Base-by-base conservation (phyloP, 2,113 vertebrate genomes). In the Theristicus caerulescens region DNA sequence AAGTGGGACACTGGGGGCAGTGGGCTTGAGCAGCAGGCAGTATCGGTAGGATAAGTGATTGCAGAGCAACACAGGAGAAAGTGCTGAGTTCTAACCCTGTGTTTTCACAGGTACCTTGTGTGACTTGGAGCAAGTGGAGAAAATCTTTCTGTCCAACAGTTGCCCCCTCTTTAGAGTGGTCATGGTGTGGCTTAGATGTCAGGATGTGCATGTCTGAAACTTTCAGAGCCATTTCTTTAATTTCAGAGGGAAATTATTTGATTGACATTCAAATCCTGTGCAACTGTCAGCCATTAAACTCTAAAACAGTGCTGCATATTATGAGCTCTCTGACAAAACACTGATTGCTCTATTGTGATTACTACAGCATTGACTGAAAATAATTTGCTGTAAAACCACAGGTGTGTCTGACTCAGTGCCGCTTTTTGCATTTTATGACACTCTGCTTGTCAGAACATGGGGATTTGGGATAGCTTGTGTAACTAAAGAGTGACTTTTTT, bases 251-350 rank as follows among this genome's bases (percentile, higher is more conserved):
- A 69, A 79, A 34, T 40, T 62, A 67, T 58, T 78, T 55, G 49
- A 54, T 52, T 82, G 19, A 27, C 18, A 3, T 47, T 87, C 47
- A 82, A 74, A 82, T 87, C 46, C 24, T 57, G 36, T 74, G 51
- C 52, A 86, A 32, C 36, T 78, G 15, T 61, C 69, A 89, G 42
- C 36, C 40, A 54, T 81, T 77, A 38, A 74, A 78, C 71, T 90
- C 79, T 66, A 38, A 77, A 14, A 64, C 20, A 58, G 77, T 64
- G 49, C 42, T 46, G 11, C 0, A 0, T 73, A 18, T 65, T 72
- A 49, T 93, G 96, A 96, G 19, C 72, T 93, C 44, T 87, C 65
- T 94, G 82, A 71, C 25, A 78, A 90, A 72, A 93, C 49, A 46
- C 16, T n/a, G 25, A 42, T 87, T 76, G 32, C 32, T 61, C 7